Percentiles rank a stretch among this genome's conserved stretches.
Conservation (phyloP, 2,888 invertebrate genomes). For the Brachynemurus nebulosus region DNA sequence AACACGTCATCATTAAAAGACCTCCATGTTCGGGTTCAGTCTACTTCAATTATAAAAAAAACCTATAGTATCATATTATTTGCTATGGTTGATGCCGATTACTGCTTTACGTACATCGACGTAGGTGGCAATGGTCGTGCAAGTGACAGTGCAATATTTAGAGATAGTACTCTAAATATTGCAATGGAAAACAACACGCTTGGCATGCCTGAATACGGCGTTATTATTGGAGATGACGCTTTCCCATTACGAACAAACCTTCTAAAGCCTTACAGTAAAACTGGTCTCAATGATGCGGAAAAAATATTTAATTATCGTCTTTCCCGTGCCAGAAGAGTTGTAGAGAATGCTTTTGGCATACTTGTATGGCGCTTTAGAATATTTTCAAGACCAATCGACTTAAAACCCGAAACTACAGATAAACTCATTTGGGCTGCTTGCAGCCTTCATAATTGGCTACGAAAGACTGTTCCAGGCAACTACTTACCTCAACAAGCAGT, state of each 20-base stretch:
- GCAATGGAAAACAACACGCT: conserved; percentile 14
- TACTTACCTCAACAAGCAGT: no score
- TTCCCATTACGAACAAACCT: conserved; percentile 17
- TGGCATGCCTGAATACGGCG: conserved; percentile 12
- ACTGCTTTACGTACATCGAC: conserved; percentile 15
- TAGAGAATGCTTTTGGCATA: conserved; percentile 20
- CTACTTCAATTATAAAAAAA: conserved; percentile 17
- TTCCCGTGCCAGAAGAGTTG: conserved; percentile 16
- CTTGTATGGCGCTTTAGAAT: conserved; percentile 16
- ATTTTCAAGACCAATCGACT: conserved; percentile 10
- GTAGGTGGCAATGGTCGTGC: conserved; percentile 15
- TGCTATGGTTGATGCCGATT: conserved; percentile 15
- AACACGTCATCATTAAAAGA: conserved; percentile 16
- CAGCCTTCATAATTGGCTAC: conserved; percentile 20
- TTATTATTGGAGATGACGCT: conserved; percentile 17
- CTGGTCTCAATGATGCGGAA: conserved; percentile 12
- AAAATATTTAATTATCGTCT: conserved; percentile 20
- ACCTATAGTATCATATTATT: conserved; percentile 16
- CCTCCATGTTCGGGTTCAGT: conserved; percentile 15
- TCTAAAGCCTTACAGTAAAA: conserved; percentile 14
- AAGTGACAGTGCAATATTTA: conserved; percentile 17
- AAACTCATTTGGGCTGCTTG: conserved; percentile 17
- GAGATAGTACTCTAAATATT: conserved; percentile 14
- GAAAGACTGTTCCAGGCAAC: no score
- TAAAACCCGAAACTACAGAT: conserved; percentile 12